phyloP scores from a whole-genome alignment of 2,888 invertebrate species.

The Auanema freiburgensis region DNA sequence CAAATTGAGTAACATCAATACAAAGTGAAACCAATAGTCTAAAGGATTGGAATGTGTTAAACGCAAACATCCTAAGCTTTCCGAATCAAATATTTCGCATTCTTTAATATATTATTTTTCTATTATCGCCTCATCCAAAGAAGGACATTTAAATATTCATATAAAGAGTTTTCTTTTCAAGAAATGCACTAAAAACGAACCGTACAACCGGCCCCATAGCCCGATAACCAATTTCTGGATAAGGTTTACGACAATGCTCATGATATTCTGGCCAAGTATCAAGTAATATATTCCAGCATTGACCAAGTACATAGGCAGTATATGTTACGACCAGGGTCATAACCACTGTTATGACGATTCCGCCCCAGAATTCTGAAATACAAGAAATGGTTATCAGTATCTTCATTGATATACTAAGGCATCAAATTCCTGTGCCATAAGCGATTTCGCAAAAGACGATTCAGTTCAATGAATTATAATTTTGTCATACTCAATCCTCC shows the following conservation, averaged over 20 bases:
- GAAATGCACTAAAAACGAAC: constrained; percentile 23
- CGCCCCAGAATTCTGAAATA: constrained; percentile 49
- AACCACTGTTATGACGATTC: constrained; percentile 43
- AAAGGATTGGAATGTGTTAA: constrained; percentile 11
- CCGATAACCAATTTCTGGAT: constrained; percentile 58
- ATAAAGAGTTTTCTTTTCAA: neutral
- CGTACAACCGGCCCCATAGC: constrained; percentile 47
- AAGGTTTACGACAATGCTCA: constrained; percentile 59
- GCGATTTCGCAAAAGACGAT: no score
- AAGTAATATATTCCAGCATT: constrained; percentile 56
- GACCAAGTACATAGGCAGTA: constrained; percentile 58
- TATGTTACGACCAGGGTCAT: constrained; percentile 50
- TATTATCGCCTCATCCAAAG: no score
- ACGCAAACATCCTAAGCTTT: no score
- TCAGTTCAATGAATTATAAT: no score
- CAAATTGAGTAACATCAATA: constrained; percentile 58
- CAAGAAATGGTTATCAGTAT: no score
- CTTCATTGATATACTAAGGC: no score
- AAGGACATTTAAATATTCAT: neutral
- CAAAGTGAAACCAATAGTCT: constrained; percentile 51
- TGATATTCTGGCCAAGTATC: constrained; percentile 56
- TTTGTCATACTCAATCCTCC: no score
- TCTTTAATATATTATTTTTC: no score
- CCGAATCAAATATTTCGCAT: no score
- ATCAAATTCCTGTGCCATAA: no score